These are phyloP conservation scores for Apamea epomidion DNA, from an alignment of 2,888 invertebrate genomes.

Conservation along the genomic window DNA sequence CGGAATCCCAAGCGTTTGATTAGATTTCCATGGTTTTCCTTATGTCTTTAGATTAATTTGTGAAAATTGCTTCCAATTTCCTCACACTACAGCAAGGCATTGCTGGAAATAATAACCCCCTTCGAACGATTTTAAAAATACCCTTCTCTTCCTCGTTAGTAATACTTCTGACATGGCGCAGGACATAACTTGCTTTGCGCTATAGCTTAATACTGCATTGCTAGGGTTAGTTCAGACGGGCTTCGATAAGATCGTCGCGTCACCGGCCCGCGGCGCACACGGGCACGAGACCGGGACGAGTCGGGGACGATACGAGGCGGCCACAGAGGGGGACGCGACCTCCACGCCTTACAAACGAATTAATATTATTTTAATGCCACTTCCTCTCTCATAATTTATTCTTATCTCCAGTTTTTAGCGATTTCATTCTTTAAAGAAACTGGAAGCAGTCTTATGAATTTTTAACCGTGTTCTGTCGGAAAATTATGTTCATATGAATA, in stretches of 20 bases:
- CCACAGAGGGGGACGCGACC: conserved; percentile 34
- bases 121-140: background rate
- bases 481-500: conserved; percentile 64
- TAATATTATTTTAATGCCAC: conserved; percentile 81
- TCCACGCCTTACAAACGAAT: conserved; percentile 74
- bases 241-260: conserved; percentile 61
- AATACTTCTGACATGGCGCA: background rate
- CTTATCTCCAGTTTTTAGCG: conserved; percentile 80
- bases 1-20: conserved; percentile 22
- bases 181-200: background rate
- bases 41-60: conserved; percentile 7
- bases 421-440: conserved; percentile 64
- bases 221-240: conserved; percentile 31
- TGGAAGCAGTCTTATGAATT: conserved; percentile 66
- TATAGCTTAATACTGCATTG: conserved; percentile 17
- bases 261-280: conserved; percentile 45
- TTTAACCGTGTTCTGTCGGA: conserved; percentile 60
- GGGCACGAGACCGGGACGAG: conserved; percentile 19
- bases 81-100: background rate
- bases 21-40: conserved; percentile 32
- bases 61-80: conserved; percentile 19
- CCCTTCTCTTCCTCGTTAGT: background rate
- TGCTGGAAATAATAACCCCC: background rate
- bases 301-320: conserved; percentile 27
- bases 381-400: conserved; percentile 83